Base-by-base conservation (phyloP, 1,140 invertebrate species). In the Drosophila mayri region DNA sequence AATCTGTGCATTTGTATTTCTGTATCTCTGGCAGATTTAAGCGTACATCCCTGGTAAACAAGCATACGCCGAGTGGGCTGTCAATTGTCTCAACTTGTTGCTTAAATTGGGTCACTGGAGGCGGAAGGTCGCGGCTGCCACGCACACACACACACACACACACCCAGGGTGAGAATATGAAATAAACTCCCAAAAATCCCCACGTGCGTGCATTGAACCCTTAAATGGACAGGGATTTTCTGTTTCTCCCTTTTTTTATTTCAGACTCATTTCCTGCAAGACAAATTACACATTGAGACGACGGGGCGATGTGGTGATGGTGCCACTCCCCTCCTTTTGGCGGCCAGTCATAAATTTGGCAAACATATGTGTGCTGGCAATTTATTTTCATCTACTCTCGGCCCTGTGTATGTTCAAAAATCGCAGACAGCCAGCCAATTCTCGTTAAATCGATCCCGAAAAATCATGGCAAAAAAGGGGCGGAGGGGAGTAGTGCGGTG, bases 281-380 rank as follows among this genome's bases (percentile, higher is more conserved):
- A 86, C 50, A 81, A 85, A 85, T 86, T 85, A 81, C 67, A 77
- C 54, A 73, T 71, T 46, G 44, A 38, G 63, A 61, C 30, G n/a
- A 12, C 7, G 32, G 28, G 16, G 14, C 14, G 20, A 3, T 46
- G 12, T 30, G 30, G 30, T 1, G 30, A 5, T 30, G 32, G 37
- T 7, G 65, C 20, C 38, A 40, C 63, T 38, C 40, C 55, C 47
- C 22, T n/a, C 80, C 25, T n/a, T 47, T 47, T 25, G 46, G 44
- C 55, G 37, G 35, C 40, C 38, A 43, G 63, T 64, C 83, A 80
- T 88, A 87, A 87, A 87, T 86, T 82, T 60, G 63, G 52, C 60
- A 65, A 73, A 88, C 85, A 90, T 90, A 83, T 88, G 75, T 84
- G 78, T 74, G 74, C 65, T 68, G 79, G 82, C 84, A 90, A 88